A percentile compares a stretch with the other conserved stretches of the same genome.
phyloP scores from a whole-genome alignment of 2,797 vertebrate genomes.

The Xenops minutus region DNA sequence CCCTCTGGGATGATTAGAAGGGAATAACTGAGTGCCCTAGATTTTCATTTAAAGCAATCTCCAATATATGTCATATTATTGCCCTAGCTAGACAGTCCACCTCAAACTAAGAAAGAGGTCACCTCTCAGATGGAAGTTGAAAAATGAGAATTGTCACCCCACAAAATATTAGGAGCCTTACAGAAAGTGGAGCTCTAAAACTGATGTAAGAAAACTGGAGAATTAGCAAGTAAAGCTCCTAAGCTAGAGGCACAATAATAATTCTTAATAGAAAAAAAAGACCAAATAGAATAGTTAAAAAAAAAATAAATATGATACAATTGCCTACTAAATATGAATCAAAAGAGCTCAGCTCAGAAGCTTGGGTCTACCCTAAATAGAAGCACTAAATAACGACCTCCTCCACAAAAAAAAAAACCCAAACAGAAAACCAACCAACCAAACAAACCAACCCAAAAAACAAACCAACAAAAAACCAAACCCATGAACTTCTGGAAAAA shows the following conservation, averaged over 20 bases:
- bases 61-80: not conserved
- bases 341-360: not conserved
- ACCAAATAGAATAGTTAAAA: slow-evolving; percentile 45
- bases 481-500: slow-evolving; percentile 5
- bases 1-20: not conserved
- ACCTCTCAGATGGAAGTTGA: not conserved
- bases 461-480: no score
- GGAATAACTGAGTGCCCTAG: not conserved
- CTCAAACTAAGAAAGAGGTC: not conserved
- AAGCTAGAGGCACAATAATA: not conserved
- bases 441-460: no score
- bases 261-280: slow-evolving; percentile 32
- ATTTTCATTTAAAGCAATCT: not conserved
- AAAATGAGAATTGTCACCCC: not conserved
- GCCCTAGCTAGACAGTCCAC: not conserved
- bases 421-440: no score
- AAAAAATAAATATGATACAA: slow-evolving; percentile 27
- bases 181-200: not conserved
- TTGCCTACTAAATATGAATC: slow-evolving; percentile 23
- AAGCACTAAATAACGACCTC: slow-evolving; percentile 41
- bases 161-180: not conserved
- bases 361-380: slow-evolving; percentile 2
- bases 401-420: not conserved
- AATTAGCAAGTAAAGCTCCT: slow-evolving; percentile 14
- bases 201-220: not conserved